A percentile compares a stretch with the other conserved stretches of the same genome.
phyloP scores from a whole-genome alignment of 2,797 vertebrate genomes.

The Mormyrus proboscirostris region DNA sequence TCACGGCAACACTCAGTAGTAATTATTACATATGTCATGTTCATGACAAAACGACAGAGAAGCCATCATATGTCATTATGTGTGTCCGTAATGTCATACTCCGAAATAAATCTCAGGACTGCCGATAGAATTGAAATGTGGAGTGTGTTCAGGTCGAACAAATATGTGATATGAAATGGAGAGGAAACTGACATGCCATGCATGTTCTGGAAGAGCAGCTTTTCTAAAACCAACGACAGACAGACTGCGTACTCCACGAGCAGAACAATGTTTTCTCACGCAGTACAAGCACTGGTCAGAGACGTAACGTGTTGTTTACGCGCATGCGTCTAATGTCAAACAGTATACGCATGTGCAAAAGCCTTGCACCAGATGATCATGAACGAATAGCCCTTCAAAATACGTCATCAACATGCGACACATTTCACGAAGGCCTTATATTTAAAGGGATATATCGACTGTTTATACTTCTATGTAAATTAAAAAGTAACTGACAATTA shows the following conservation, averaged over 20 bases:
- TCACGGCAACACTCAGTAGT: not conserved
- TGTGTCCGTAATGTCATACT: not conserved
- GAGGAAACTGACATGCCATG: not conserved
- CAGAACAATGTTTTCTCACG: not conserved
- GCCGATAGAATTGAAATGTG: not conserved
- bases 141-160: not conserved
- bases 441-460: not conserved
- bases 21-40: not conserved
- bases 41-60: not conserved
- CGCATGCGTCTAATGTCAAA: not conserved
- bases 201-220: not conserved
- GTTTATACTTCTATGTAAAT: not conserved
- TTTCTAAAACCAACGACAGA: not conserved
- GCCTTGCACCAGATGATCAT: not conserved
- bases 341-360: not conserved
- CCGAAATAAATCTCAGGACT: not conserved
- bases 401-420: slow-evolving; percentile 31
- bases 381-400: not conserved
- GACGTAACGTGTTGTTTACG: not conserved
- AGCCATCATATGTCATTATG: not conserved
- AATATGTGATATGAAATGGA: not conserved
- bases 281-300: not conserved
- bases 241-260: not conserved
- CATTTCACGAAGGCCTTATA: slow-evolving; percentile 25
- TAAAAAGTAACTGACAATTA: not conserved